Percentiles rank a stretch among this genome's conserved stretches.
Evolutionary conservation across 2,888 invertebrate genomes (phyloP).

Genomic region (Apocheima hispidaria): DNA sequence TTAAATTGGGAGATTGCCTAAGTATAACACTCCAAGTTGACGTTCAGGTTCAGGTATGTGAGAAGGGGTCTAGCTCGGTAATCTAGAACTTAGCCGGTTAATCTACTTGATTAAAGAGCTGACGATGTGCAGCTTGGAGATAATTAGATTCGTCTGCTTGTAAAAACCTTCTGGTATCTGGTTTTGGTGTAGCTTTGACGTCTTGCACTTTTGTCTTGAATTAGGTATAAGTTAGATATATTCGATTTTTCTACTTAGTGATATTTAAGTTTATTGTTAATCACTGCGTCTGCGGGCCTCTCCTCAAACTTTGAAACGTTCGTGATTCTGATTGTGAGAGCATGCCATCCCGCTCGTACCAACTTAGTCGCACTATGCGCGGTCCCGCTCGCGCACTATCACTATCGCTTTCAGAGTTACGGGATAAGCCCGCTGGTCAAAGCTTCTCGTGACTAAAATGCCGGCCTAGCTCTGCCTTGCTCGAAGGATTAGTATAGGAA

Average conservation of each 20-base stretch:
- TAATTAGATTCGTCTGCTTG: constrained; percentile 32
- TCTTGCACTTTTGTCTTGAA: neutral
- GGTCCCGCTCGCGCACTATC: no score
- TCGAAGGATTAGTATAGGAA: no score
- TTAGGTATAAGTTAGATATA: neutral
- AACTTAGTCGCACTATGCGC: no score
- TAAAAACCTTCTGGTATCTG: constrained; percentile 24
- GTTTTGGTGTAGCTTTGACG: constrained; percentile 1
- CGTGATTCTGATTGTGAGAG: no score
- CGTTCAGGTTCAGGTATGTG: constrained; percentile 30
- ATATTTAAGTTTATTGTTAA: no score
- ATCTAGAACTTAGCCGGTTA: constrained; percentile 33
- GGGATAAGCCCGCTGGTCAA: no score
- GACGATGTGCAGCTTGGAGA: constrained; percentile 24
- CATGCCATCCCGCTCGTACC: no score
- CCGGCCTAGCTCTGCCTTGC: no score
- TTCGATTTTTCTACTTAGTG: neutral
- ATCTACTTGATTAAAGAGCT: constrained; percentile 35
- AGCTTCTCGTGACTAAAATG: no score
- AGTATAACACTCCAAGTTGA: constrained; percentile 19
- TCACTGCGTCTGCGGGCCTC: no score
- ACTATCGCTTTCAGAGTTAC: no score
- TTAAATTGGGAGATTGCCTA: constrained; percentile 28
- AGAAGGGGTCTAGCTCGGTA: constrained; percentile 25
- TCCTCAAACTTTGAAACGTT: no score